A percentile compares a stretch with the other conserved stretches of the same genome.
phyloP scores from a whole-genome alignment of 2,888 invertebrate genomes.

The Brenthis ino region DNA sequence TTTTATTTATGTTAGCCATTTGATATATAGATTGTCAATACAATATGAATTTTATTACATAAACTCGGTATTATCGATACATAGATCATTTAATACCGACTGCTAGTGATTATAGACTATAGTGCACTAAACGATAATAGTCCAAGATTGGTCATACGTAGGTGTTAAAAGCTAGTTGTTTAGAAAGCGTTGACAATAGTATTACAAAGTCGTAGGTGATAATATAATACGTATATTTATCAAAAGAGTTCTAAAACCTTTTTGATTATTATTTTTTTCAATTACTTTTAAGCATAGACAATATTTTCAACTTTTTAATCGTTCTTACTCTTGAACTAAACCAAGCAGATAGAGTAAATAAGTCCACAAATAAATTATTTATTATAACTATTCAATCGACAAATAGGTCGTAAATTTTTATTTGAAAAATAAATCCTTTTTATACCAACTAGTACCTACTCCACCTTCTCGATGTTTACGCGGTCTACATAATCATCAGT shows the following conservation, averaged over 20 bases:
- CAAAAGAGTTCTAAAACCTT: not conserved
- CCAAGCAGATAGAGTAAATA: no score
- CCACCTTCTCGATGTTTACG: conserved; percentile 5
- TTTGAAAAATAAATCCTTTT: no score
- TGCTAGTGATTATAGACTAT: conserved; percentile 14
- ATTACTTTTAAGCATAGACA: no score
- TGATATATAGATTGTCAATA: not conserved
- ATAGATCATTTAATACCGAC: conserved; percentile 12
- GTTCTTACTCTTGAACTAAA: no score
- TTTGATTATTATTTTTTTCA: not conserved
- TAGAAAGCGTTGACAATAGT: conserved; percentile 26
- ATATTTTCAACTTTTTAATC: no score
- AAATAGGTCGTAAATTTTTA: no score
- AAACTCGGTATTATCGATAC: conserved; percentile 2
- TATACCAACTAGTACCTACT: not conserved
- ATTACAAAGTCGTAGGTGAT: conserved; percentile 18
- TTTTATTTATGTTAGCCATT: not conserved
- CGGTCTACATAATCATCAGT: conserved; percentile 11
- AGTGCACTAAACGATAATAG: conserved; percentile 13
- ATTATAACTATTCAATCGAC: no score
- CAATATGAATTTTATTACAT: conserved; percentile 3
- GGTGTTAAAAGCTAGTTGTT: conserved; percentile 24
- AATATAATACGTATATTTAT: conserved; percentile 5
- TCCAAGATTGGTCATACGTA: conserved; percentile 10
- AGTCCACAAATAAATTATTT: no score